phyloP scores from a whole-genome alignment of 1,140 invertebrate genomes.

The Piezodorus guildinii region DNA sequence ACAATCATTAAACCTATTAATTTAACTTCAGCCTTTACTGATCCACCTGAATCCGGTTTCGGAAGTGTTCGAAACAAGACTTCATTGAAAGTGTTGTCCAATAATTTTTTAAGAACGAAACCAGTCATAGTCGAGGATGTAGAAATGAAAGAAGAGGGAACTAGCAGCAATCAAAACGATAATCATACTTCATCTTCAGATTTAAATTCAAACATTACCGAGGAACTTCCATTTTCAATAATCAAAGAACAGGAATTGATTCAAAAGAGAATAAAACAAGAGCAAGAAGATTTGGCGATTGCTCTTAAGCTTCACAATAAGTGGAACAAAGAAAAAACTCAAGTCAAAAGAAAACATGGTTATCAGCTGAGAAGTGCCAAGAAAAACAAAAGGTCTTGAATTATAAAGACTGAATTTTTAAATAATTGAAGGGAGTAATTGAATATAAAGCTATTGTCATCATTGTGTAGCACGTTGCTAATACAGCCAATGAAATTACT shows the following conservation, averaged over 20 bases:
- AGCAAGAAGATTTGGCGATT: slow-evolving; percentile 14
- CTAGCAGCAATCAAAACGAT: not conserved
- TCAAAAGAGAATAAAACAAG: slow-evolving; percentile 34
- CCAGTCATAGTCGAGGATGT: not conserved
- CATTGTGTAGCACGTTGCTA: too few species aligned
- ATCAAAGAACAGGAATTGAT: slow-evolving; percentile 15
- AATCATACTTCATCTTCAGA: slow-evolving; percentile 4
- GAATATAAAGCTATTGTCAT: too few species aligned
- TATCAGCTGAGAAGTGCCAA: slow-evolving; percentile 16
- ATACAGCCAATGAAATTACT: too few species aligned
- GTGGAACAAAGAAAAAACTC: slow-evolving; percentile 14
- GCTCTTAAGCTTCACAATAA: slow-evolving; percentile 16
- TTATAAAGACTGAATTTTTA: not conserved
- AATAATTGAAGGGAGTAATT: not conserved
- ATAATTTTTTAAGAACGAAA: slow-evolving; percentile 18
- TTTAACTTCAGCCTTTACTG: not conserved
- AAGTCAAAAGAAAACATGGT: slow-evolving; percentile 9
- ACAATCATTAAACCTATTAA: slow-evolving; percentile 20
- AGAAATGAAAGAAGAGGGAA: not conserved
- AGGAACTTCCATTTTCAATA: not conserved
- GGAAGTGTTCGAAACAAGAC: slow-evolving; percentile 13
- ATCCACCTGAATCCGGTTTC: not conserved
- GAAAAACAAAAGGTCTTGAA: not conserved
- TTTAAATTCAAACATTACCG: slow-evolving; percentile 8
- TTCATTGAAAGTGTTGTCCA: slow-evolving; percentile 18